Evolutionary conservation across 2,797 vertebrate genomes (phyloP).

Genomic region (Cynopterus sphinx): DNA sequence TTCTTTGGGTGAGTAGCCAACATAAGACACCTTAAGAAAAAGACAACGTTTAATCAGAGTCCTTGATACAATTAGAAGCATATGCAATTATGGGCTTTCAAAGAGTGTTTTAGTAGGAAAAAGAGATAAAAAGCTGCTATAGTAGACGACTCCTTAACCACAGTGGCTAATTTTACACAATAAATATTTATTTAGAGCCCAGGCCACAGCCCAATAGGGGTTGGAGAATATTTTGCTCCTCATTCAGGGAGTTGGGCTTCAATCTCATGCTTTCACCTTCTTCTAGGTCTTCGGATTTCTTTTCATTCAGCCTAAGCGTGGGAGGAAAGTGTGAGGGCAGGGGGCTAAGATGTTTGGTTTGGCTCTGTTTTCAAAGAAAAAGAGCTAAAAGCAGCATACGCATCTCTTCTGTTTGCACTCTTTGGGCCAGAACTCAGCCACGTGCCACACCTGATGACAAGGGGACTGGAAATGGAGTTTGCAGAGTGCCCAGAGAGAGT

Average conservation of each 20-base stretch:
- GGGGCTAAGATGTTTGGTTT: background rate
- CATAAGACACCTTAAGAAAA: background rate
- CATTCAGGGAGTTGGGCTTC: background rate
- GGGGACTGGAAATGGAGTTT: background rate
- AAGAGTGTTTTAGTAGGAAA: background rate
- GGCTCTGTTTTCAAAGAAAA: background rate
- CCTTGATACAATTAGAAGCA: background rate
- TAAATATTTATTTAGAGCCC: background rate
- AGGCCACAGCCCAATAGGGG: rapidly evolving
- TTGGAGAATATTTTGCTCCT: background rate
- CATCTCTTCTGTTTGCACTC: background rate
- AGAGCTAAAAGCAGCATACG: background rate
- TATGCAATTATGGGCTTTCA: background rate
- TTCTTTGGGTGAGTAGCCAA: background rate
- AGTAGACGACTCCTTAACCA: background rate
- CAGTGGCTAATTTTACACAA: background rate
- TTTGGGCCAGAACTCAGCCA: background rate
- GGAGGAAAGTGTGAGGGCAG: background rate
- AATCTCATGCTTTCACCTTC: background rate
- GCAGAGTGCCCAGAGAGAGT: background rate
- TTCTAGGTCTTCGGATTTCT: background rate
- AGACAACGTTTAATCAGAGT: background rate
- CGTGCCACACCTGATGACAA: rapidly evolving
- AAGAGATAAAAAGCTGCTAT: background rate
- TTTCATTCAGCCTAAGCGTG: background rate